phyloP scores from a whole-genome alignment of 2,797 vertebrate species.

The Pangasius larnaudii region DNA sequence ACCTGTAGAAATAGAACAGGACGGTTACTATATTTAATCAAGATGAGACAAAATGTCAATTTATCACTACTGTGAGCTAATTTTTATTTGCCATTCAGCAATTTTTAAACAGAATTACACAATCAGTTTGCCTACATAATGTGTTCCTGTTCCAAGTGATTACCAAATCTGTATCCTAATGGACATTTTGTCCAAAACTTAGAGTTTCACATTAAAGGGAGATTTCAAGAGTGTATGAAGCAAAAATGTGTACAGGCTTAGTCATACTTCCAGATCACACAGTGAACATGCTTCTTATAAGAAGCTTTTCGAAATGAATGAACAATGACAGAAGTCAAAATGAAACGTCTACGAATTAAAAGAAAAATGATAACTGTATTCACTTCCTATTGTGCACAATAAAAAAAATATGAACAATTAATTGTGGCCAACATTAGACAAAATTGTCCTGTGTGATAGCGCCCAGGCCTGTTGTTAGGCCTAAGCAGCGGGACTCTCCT shows the following conservation, averaged over 20 bases:
- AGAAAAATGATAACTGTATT: neutral
- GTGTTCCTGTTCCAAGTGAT: neutral
- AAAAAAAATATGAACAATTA: neutral
- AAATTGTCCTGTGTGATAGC: constrained; percentile 13
- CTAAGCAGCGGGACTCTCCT: constrained; percentile 60
- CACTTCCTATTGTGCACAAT: neutral
- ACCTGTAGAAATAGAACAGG: constrained; percentile 57
- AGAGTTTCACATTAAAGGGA: neutral
- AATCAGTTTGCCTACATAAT: neutral
- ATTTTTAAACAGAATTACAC: neutral
- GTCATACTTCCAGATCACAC: neutral
- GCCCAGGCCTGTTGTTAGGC: constrained; percentile 71
- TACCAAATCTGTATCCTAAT: neutral
- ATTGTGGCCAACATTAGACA: neutral
- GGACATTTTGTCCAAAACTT: neutral
- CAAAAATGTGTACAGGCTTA: neutral
- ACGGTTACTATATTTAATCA: neutral
- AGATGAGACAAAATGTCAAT: neutral
- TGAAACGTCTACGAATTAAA: neutral
- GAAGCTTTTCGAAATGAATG: constrained; percentile 18
- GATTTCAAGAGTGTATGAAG: neutral
- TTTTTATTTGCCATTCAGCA: neutral
- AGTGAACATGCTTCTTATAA: neutral
- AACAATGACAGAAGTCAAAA: neutral
- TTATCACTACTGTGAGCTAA: neutral